These are phyloP conservation scores for Drosophila macrospina DNA, from an alignment of 2,888 invertebrate genomes.

Conservation along the genomic window DNA sequence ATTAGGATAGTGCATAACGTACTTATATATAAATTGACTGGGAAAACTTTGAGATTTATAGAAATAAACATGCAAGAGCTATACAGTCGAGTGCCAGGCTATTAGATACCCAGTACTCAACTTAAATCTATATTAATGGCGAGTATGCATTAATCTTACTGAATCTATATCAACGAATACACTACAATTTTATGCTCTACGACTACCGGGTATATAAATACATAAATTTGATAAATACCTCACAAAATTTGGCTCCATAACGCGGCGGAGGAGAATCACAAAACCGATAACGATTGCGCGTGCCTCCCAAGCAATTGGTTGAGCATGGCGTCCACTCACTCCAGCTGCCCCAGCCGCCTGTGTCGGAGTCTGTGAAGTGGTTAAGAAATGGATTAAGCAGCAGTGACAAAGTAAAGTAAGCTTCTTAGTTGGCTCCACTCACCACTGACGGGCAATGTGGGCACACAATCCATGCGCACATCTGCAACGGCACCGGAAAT, in stretches of 20 bases:
- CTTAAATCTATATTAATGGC: background rate
- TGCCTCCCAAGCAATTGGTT: constrained; percentile 91
- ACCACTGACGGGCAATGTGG: constrained; percentile 93
- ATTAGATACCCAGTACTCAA: background rate
- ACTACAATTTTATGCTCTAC: background rate
- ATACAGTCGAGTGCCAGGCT: background rate
- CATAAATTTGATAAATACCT: constrained; percentile 86
- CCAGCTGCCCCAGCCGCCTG: constrained; percentile 92
- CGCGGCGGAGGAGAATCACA: constrained; percentile 95
- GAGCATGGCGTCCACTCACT: constrained; percentile 95
- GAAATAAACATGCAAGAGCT: background rate
- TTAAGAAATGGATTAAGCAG: constrained; percentile 22
- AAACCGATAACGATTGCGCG: constrained; percentile 92
- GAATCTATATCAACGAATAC: too few relatives aligned
- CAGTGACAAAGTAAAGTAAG: constrained; percentile 2
- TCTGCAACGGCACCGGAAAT: constrained; percentile 94
- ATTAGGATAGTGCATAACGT: constrained; percentile 34
- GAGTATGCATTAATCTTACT: too few relatives aligned
- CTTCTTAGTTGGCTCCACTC: constrained; percentile 46
- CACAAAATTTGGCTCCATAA: constrained; percentile 95
- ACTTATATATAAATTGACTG: constrained; percentile 8
- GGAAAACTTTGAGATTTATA: constrained; percentile 19
- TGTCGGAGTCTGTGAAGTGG: constrained; percentile 88
- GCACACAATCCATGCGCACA: constrained; percentile 93
- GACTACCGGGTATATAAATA: background rate